Conservation (phyloP, 2,113 vertebrate species). For the Herpetotheres cachinnans region DNA sequence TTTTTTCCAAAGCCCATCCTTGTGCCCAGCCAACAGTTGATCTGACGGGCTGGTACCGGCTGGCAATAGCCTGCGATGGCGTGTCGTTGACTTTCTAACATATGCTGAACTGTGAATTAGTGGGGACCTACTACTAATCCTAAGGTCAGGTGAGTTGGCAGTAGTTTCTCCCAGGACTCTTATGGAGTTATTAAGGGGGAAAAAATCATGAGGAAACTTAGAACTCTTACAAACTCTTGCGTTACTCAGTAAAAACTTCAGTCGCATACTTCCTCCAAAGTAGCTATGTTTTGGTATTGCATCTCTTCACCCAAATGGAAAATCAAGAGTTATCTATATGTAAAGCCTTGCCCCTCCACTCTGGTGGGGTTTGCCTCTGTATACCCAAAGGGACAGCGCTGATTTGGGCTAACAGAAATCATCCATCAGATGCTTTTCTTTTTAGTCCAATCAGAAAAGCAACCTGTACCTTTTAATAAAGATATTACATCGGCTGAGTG, state of each 20-base stretch:
- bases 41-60: too few relatives aligned
- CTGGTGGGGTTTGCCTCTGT: not conserved
- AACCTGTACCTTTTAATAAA: not conserved
- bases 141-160: not conserved
- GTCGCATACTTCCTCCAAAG: not conserved
- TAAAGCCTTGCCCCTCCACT: not conserved
- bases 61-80: not conserved
- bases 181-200: accelerated
- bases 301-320: not conserved
- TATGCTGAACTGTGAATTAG: not conserved
- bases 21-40: not conserved
- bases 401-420: not conserved
- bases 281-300: not conserved
- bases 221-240: not conserved
- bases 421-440: not conserved
- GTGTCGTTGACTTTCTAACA: accelerated
- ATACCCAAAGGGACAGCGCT: not conserved
- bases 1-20: not conserved
- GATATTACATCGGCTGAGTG: not conserved
- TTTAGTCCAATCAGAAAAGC: not conserved
- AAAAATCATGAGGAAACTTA: not conserved
- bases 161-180: not conserved
- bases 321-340: not conserved
- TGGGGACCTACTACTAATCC: not conserved
- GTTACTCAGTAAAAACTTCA: not conserved